Base-by-base conservation (phyloP, 2,113 vertebrate genomes). In the Peucedramus taeniatus region DNA sequence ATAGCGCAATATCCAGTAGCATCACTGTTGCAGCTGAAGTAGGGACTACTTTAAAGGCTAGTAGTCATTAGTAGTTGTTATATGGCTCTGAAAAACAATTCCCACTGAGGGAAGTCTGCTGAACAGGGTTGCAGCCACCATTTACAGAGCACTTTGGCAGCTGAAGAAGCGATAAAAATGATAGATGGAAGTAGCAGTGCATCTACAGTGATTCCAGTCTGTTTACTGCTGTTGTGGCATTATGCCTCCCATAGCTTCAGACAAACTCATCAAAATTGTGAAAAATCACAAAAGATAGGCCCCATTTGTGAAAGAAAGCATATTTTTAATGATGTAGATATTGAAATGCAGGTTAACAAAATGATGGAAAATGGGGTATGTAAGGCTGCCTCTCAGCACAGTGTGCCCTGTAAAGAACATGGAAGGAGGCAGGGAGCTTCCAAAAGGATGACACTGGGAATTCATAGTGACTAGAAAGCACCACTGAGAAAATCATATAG, bases 61-160 rank as follows among this genome's bases (percentile, higher is more conserved):
- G 75, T 35, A 93, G 87, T 90, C 70, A 83, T 88, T 80, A 83
- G 60, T 92, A 90, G 90, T 93, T 74, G 85, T 65, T 85, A 85
- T 91, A 70, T 20, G 44, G 30, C 59, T 88, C 51, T 83, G 78
- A 60, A 88, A 94, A 91, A 94, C 70, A 93, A 80, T 87, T 90
- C 45, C 83, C 68, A 51, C 44, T 76, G 82, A 96, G 84, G 74
- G 35, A 96, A 89, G 23, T 77, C 68, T 89, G 70, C 85, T 94
- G 88, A 97, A 85, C 17, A 30, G 70, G 78, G 82, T 94, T 82
- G 91, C 94, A 92, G 74, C 69, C 85, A 82, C 83, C 83, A 83
- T 94, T 97, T 97, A 85, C 87, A 95, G 95, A 95, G 89, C 49
- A 84, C 83, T 94, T 96, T 93, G 88, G 90, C 95, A 97, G 86